Evolutionary conservation across 2,113 vertebrate genomes (phyloP).

Genomic region (Bucco capensis): DNA sequence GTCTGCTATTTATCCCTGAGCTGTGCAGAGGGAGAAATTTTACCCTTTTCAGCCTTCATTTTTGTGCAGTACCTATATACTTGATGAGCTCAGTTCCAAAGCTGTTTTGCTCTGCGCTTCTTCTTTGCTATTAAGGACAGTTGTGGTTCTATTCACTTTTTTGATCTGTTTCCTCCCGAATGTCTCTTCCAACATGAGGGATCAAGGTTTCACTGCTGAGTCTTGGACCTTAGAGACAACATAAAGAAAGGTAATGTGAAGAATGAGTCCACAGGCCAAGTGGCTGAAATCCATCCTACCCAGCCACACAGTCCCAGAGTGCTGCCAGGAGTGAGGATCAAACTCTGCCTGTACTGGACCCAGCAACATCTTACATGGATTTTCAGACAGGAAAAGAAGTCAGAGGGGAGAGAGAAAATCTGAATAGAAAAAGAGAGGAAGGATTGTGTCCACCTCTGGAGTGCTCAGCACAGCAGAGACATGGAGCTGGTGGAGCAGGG

Average conservation of each 20-base stretch:
- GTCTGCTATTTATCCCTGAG: not conserved
- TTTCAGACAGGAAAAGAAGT: not conserved
- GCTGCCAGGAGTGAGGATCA: not conserved
- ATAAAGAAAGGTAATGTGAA: not conserved
- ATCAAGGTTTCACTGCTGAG: not conserved
- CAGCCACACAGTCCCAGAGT: rapidly evolving
- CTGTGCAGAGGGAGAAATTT: not conserved
- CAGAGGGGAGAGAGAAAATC: not conserved
- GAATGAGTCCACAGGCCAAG: too few species aligned
- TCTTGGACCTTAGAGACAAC: not conserved
- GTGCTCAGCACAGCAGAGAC: too few species aligned
- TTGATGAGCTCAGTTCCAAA: too few species aligned
- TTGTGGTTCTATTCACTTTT: too few species aligned
- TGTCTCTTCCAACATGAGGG: rapidly evolving
- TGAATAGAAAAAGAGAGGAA: not conserved
- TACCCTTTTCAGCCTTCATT: not conserved
- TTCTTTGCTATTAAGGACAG: too few species aligned
- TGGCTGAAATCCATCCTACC: not conserved
- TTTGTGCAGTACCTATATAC: not conserved
- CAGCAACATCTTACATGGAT: not conserved
- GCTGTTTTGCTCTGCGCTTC: too few species aligned
- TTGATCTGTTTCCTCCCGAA: not conserved
- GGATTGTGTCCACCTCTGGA: too few species aligned
- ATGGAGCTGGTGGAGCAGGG: too few species aligned
- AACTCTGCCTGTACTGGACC: not conserved